Conservation (phyloP, 2,888 invertebrate genomes). For the Agrochola lychnidis region DNA sequence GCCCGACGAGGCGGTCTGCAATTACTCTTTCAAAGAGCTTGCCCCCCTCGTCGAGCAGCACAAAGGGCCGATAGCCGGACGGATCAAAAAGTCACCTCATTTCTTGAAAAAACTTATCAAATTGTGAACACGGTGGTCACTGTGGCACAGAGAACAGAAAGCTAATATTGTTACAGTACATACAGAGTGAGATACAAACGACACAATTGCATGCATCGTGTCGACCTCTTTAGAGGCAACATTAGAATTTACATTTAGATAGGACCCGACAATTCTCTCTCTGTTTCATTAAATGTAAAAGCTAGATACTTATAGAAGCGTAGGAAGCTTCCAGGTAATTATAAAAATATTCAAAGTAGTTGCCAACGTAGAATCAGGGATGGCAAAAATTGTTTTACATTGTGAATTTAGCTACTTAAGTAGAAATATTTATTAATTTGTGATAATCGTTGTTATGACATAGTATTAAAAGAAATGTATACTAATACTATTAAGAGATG, state of each 20-base stretch:
- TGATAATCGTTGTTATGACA: background rate
- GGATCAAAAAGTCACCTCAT: no score
- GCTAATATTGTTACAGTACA: background rate
- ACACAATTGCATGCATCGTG: conserved; percentile 13
- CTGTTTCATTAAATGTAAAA: conserved; percentile 19
- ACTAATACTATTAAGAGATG: no score
- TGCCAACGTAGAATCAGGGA: background rate
- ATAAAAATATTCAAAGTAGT: conserved; percentile 36
- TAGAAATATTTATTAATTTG: background rate
- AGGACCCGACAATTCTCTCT: conserved; percentile 23
- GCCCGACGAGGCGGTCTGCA: no score
- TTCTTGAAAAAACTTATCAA: background rate
- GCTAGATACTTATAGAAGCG: background rate
- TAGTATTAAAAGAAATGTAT: background rate
- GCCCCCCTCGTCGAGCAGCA: no score
- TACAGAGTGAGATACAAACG: background rate
- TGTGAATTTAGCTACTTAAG: background rate
- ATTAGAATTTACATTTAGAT: conserved; percentile 44
- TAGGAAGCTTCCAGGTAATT: conserved; percentile 20
- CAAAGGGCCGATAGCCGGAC: no score
- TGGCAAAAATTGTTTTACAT: background rate
- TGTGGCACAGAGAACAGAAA: no score
- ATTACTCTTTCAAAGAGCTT: no score
- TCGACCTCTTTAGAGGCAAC: background rate
- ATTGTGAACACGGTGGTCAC: background rate